These are phyloP conservation scores for Diaperis boleti DNA, from an alignment of 2,888 invertebrate species.

Conservation along the genomic window DNA sequence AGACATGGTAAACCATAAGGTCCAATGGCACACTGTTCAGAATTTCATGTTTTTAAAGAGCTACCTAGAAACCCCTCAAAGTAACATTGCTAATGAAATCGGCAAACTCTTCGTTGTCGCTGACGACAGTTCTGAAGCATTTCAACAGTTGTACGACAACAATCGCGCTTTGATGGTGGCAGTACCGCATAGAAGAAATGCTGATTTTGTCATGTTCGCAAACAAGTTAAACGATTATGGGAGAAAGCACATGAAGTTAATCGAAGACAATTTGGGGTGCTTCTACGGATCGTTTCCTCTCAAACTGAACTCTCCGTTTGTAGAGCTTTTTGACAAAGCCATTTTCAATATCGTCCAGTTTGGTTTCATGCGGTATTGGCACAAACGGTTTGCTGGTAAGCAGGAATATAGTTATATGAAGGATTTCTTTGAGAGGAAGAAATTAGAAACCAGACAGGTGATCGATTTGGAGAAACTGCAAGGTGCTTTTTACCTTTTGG, in stretches of 20 bases:
- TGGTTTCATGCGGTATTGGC: constrained; percentile 49
- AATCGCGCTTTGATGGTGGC: constrained; percentile 8
- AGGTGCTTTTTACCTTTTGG: constrained; percentile 2
- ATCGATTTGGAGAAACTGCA: neutral
- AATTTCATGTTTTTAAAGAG: constrained; percentile 31
- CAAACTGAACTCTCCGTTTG: constrained; percentile 48
- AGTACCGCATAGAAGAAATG: neutral
- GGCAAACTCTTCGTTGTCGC: neutral
- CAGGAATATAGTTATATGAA: constrained; percentile 16
- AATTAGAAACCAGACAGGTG: neutral
- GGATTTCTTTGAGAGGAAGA: constrained; percentile 8
- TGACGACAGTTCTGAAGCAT: neutral
- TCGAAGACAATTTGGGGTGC: constrained; percentile 13
- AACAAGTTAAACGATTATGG: constrained; percentile 17
- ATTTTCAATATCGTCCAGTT: constrained; percentile 42
- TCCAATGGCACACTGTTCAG: constrained; percentile 45
- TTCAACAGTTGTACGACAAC: neutral
- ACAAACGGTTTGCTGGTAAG: constrained; percentile 25
- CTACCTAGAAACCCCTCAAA: constrained; percentile 38
- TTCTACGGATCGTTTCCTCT: constrained; percentile 45
- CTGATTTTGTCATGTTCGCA: constrained; percentile 22
- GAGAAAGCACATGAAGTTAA: constrained; percentile 8
- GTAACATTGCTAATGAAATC: constrained; percentile 11
- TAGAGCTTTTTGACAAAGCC: constrained; percentile 42
- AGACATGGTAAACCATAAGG: constrained; percentile 47